Percentiles rank a stretch among this genome's conserved stretches.
phyloP scores from a whole-genome alignment of 2,113 vertebrate genomes.

The Nibea albiflora region DNA sequence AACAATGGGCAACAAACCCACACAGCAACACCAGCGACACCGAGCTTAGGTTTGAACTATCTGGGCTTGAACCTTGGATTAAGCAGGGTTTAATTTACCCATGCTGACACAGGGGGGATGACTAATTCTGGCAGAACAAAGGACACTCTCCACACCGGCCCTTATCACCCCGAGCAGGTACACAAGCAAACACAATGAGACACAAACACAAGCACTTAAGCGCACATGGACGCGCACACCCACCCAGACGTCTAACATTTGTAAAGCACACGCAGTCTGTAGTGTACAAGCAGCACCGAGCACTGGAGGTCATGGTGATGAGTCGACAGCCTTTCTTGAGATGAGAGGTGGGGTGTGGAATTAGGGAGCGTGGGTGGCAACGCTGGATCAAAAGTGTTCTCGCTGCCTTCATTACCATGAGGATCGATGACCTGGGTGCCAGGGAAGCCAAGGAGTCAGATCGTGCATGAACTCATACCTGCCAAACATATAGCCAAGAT shows the following conservation, averaged over 20 bases:
- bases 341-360: slow-evolving; percentile 18
- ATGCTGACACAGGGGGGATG: slow-evolving; percentile 59
- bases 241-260: slow-evolving; percentile 25
- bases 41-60: slow-evolving; percentile 44
- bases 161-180: slow-evolving; percentile 77
- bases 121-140: slow-evolving; percentile 76
- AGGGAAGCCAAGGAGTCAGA: slow-evolving; percentile 39
- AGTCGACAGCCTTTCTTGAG: slow-evolving; percentile 20
- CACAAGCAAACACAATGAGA: slow-evolving; percentile 66
- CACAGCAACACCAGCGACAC: slow-evolving; percentile 30
- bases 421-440: slow-evolving; percentile 37
- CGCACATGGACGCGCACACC: slow-evolving; percentile 20
- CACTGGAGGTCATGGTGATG: slow-evolving; percentile 28
- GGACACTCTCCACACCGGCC: slow-evolving; percentile 36
- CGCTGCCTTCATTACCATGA: slow-evolving; percentile 43
- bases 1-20: slow-evolving; percentile 36
- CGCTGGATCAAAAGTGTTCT: slow-evolving; percentile 25
- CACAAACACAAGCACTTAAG: slow-evolving; percentile 17
- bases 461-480: slow-evolving; percentile 19
- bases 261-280: background rate
- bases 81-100: slow-evolving; percentile 68
- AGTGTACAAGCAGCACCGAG: background rate
- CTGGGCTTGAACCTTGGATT: slow-evolving; percentile 59
- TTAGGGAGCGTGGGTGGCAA: slow-evolving; percentile 30
- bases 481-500: slow-evolving; percentile 43